Conservation (phyloP, 2,888 invertebrate species). For the Lasioglossum lativentre region DNA sequence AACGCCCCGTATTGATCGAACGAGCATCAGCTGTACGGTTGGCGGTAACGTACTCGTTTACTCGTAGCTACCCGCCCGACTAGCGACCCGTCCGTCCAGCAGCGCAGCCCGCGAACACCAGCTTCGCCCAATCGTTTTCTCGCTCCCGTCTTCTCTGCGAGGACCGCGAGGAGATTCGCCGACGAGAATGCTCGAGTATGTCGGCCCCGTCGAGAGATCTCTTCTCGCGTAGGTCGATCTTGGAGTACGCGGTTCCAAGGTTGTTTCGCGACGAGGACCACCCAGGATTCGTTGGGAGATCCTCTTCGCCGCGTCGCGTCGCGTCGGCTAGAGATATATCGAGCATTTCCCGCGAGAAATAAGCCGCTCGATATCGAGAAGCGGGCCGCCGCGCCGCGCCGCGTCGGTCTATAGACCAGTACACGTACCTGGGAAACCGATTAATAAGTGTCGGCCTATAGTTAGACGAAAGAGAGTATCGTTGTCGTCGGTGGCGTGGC, state of each 20-base stretch:
- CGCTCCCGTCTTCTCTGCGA: neutral
- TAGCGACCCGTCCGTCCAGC: constrained; percentile 46
- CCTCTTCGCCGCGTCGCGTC: neutral
- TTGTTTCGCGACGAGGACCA: neutral
- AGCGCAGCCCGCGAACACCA: constrained; percentile 50
- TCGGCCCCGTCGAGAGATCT: neutral
- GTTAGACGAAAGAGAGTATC: constrained; percentile 28
- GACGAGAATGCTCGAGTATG: neutral
- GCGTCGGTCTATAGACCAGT: neutral
- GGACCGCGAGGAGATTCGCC: neutral
- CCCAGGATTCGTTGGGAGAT: too few species aligned
- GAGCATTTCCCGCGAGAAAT: constrained; percentile 22
- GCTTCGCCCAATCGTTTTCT: constrained; percentile 25
- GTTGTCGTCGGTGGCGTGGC: neutral
- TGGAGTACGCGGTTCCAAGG: neutral
- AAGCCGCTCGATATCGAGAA: constrained; percentile 15
- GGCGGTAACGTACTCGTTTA: constrained; percentile 71
- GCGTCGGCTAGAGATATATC: neutral
- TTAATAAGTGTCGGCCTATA: constrained; percentile 24
- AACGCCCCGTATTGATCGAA: constrained; percentile 82
- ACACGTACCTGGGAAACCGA: constrained; percentile 16
- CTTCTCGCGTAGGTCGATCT: neutral
- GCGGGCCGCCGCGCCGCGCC: too few species aligned
- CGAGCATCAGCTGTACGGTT: constrained; percentile 79
- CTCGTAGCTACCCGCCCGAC: constrained; percentile 43